phyloP scores from a whole-genome alignment of 2,113 vertebrate genomes.

The Sinosuthora webbiana region DNA sequence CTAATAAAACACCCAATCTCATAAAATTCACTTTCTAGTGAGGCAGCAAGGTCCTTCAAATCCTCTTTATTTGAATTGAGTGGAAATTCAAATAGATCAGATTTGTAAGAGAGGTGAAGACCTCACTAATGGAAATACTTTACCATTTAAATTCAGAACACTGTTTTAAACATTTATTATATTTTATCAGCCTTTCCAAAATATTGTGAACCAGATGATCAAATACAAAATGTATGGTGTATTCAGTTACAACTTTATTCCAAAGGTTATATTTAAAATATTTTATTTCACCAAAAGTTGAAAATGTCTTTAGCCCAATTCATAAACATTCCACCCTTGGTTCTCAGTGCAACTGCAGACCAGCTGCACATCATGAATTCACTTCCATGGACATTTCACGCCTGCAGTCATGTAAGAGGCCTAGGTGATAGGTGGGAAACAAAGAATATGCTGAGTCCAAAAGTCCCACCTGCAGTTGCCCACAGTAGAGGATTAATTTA shows the following conservation, averaged over 20 bases:
- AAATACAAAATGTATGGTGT: neutral
- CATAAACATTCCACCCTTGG: neutral
- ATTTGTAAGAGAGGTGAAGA: neutral
- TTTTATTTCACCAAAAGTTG: neutral
- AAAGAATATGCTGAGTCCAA: neutral
- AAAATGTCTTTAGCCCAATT: neutral
- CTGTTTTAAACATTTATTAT: neutral
- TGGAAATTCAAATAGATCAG: neutral
- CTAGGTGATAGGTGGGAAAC: neutral
- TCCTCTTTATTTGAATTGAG: neutral
- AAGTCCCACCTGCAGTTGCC: neutral
- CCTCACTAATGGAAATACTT: neutral
- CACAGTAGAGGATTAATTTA: fast-evolving
- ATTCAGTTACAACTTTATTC: neutral
- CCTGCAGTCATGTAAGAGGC: neutral
- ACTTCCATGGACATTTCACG: neutral
- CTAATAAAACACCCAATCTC: neutral
- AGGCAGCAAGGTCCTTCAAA: neutral
- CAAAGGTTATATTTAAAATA: neutral
- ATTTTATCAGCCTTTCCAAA: neutral
- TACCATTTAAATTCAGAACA: neutral
- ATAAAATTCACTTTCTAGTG: neutral
- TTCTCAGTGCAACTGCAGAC: neutral
- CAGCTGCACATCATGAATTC: neutral
- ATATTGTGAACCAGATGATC: neutral